Evolutionary conservation across 1,140 invertebrate genomes (phyloP).

Genomic region (Brachionus koreanus): DNA sequence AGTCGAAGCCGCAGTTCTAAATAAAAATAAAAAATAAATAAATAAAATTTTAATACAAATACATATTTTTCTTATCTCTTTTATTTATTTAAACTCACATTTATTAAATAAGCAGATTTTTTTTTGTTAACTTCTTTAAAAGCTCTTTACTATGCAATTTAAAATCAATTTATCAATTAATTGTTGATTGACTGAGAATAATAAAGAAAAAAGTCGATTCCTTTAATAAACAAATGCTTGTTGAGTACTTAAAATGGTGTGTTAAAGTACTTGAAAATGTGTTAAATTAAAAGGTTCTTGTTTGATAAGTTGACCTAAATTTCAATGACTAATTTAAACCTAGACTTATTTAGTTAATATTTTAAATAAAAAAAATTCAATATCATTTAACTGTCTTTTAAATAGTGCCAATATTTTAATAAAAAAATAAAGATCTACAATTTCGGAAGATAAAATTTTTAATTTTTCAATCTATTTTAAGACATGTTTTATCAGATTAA

Average conservation of each 20-base stretch:
- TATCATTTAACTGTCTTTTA: background rate
- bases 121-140: background rate
- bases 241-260: background rate
- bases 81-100: conserved; percentile 1
- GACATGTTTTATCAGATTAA: too few species aligned
- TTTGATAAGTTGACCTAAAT: background rate
- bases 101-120: conserved; percentile 3
- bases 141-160: background rate
- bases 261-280: background rate
- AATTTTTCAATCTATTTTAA: too few species aligned
- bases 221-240: background rate
- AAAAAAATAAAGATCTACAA: too few species aligned
- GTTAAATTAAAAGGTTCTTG: background rate
- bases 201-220: background rate
- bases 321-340: background rate
- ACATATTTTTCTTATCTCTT: background rate
- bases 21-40: background rate
- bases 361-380: background rate
- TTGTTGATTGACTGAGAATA: background rate
- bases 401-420: background rate
- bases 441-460: too few species aligned
- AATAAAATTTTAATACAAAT: background rate
- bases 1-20: conserved; percentile 36
- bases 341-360: background rate
- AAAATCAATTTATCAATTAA: background rate